A percentile compares a stretch with the other conserved stretches of the same genome.
phyloP scores from a whole-genome alignment of 2,113 vertebrate genomes.

The Xenopus borealis region DNA sequence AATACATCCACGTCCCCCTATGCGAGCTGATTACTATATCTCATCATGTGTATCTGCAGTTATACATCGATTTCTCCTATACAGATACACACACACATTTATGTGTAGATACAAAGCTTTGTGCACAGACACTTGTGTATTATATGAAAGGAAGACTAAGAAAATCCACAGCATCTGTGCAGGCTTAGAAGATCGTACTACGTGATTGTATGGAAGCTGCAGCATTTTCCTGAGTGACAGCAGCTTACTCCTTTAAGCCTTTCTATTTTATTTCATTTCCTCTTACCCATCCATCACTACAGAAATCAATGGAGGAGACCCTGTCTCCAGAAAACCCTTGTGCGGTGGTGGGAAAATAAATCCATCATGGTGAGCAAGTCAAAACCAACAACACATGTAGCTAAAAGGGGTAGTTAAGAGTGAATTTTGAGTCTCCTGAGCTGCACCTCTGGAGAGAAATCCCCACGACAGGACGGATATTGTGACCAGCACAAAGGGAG shows the following conservation, averaged over 20 bases:
- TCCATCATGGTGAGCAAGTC: background rate
- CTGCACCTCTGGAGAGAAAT: background rate
- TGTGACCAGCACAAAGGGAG: constrained; percentile 30
- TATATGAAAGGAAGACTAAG: background rate
- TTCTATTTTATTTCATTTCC: no score
- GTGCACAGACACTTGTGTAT: background rate
- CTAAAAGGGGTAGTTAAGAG: background rate
- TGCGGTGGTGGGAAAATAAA: no score
- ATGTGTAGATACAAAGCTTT: background rate
- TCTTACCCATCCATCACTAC: background rate
- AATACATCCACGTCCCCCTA: no score
- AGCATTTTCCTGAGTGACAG: constrained; percentile 1
- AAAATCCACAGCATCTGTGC: background rate
- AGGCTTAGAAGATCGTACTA: background rate
- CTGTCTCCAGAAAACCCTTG: background rate
- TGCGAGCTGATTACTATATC: background rate
- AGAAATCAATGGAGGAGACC: background rate
- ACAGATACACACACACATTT: background rate
- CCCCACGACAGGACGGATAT: constrained; percentile 16
- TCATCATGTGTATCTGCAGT: background rate
- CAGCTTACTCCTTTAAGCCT: background rate
- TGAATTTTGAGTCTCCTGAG: background rate
- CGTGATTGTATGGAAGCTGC: background rate
- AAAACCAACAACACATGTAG: background rate
- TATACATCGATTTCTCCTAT: background rate